phyloP scores from a whole-genome alignment of 2,797 vertebrate species.

The Enteromius mattozi region DNA sequence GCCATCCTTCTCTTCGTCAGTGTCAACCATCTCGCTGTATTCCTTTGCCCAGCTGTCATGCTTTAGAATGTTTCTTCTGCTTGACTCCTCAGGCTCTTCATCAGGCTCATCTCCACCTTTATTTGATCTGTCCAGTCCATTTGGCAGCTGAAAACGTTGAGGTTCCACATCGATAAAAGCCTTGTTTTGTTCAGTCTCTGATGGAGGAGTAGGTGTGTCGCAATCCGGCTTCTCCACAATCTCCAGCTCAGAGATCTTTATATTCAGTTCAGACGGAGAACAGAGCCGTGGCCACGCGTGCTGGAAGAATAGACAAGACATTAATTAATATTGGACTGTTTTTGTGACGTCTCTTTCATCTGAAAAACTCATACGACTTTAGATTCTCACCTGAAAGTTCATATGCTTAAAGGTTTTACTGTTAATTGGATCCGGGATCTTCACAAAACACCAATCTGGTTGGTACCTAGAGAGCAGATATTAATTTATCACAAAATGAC shows the following conservation, averaged over 20 bases:
- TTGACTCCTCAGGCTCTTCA: slow-evolving; percentile 13
- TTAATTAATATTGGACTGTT: not conserved
- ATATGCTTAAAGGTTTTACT: slow-evolving; percentile 72
- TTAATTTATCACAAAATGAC: slow-evolving; percentile 11
- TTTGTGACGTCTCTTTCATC: not conserved
- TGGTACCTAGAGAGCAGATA: not conserved
- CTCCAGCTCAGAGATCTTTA: slow-evolving; percentile 72
- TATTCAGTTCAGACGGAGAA: slow-evolving; percentile 53
- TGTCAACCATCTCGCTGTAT: slow-evolving; percentile 58
- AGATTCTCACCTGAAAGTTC: slow-evolving; percentile 70
- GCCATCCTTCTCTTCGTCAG: slow-evolving; percentile 45
- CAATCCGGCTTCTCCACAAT: slow-evolving; percentile 62
- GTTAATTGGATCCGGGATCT: slow-evolving; percentile 78
- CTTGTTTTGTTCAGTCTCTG: slow-evolving; percentile 13
- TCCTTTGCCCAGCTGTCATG: slow-evolving; percentile 20
- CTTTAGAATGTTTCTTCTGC: not conserved
- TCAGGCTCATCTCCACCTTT: slow-evolving; percentile 14
- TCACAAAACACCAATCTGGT: slow-evolving; percentile 38
- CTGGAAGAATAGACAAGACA: slow-evolving; percentile 18
- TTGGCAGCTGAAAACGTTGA: not conserved
- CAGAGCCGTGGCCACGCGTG: slow-evolving; percentile 22
- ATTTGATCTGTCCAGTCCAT: not conserved
- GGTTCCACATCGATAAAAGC: slow-evolving; percentile 1
- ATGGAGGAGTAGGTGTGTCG: not conserved
- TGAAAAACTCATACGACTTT: not conserved